Conservation (phyloP, 1,140 invertebrate species). For the Scylla paramamosain region DNA sequence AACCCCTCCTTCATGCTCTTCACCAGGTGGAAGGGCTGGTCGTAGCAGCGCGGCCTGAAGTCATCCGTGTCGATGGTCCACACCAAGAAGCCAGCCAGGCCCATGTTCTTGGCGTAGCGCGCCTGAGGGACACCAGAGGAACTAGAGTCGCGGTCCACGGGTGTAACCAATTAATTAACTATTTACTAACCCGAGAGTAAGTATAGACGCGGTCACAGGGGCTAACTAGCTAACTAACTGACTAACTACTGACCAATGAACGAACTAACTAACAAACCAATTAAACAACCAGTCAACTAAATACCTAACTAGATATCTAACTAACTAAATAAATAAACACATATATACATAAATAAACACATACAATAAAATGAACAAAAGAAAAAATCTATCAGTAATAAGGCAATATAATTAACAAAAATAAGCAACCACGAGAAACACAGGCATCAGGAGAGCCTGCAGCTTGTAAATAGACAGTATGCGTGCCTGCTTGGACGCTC, state of each 20-base stretch:
- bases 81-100: slow-evolving; percentile 97
- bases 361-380: background rate
- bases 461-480: too few relatives aligned
- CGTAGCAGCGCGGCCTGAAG: slow-evolving; percentile 91
- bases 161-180: background rate
- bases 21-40: slow-evolving; percentile 93
- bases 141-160: too few relatives aligned
- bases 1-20: slow-evolving; percentile 89
- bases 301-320: background rate
- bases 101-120: slow-evolving; percentile 90
- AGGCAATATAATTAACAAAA: too few relatives aligned
- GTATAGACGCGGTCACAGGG: too few relatives aligned
- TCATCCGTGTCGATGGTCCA: slow-evolving; percentile 99
- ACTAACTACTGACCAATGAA: too few relatives aligned
- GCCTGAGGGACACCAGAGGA: slow-evolving; percentile 78
- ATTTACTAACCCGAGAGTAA: background rate
- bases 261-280: background rate
- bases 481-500: too few relatives aligned
- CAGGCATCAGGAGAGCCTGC: too few relatives aligned
- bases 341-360: background rate
- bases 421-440: too few relatives aligned
- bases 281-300: background rate
- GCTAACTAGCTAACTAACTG: too few relatives aligned
- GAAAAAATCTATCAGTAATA: too few relatives aligned
- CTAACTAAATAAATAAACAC: background rate